Evolutionary conservation across 2,888 invertebrate genomes (phyloP), one percentile per base, ranked within the genome.

Genomic region (Leucania comma): DNA sequence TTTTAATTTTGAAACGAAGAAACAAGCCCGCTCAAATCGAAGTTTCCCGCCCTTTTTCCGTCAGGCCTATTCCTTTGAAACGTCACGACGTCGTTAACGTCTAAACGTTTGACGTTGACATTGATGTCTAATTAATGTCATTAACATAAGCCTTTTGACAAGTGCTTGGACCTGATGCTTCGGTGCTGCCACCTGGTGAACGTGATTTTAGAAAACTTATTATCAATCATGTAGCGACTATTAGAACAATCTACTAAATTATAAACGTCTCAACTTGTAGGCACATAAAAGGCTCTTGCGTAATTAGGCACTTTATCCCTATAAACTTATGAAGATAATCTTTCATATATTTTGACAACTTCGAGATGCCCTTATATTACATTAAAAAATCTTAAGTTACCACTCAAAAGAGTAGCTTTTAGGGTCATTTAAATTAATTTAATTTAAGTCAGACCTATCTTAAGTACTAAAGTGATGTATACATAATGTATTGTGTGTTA

Each of bases 391-490:
- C 14, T 26, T 10, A 42, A 32, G 14, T 42, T 22, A n/a, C 26
- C 12, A 24, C 46, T 48, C 29, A 74, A 74, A 46, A 73, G 32
- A 35, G 50, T 14, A 17, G 57, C 22, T n/a, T n/a, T n/a, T n/a
- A 66, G 0, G 35, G 35, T 10, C 32, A 24, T 66, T 9, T 8
- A n/a, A 63, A 38, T n/a, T n/a, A n/a, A n/a, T n/a, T n/a, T n/a
- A n/a, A n/a, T n/a, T n/a, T n/a, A n/a, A n/a, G n/a, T 32, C 12
- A 42, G 50, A 20, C 9, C 32, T 50, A 50, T 50, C 54, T 57
- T 60, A 73, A 75, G 58, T 70, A 75, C 38, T 61, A 59, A 29
- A 0, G 74, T 60, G 20, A 60, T 22, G 42, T 51, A 24, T 53
- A 58, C n/a, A 24, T n/a, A n/a, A n/a, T 73, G 3, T 58, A 60